Percentiles rank a stretch among this genome's conserved stretches.
Conservation (phyloP, 2,888 invertebrate species). For the Loripinus fragilis region DNA sequence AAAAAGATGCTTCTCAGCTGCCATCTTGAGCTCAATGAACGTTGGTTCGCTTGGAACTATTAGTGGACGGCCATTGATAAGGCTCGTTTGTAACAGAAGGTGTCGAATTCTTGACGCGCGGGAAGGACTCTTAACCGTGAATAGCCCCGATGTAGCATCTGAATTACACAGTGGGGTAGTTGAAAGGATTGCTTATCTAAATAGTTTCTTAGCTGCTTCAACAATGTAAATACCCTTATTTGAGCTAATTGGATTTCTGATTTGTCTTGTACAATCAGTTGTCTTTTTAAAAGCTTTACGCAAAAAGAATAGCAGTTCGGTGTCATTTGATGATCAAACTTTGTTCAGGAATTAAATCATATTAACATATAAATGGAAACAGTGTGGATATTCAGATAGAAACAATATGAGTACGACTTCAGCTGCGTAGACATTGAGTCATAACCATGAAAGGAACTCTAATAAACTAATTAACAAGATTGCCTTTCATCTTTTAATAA, state of each 20-base stretch:
- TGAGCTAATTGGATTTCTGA: background rate
- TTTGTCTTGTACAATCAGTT: conserved; percentile 1
- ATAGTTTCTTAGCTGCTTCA: conserved; percentile 8
- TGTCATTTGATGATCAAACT: background rate
- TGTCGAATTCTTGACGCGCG: conserved; percentile 59
- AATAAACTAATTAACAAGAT: no score
- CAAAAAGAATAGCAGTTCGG: background rate
- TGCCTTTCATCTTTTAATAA: no score
- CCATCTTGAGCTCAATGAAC: conserved; percentile 52
- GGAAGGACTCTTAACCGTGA: conserved; percentile 49
- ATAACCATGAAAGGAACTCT: no score
- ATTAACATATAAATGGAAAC: background rate
- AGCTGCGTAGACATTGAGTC: background rate
- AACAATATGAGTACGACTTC: background rate
- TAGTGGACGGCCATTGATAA: conserved; percentile 53
- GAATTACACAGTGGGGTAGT: conserved; percentile 17
- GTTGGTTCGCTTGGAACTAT: conserved; percentile 62
- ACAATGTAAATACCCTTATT: conserved; percentile 13
- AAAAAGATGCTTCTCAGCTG: conserved; percentile 64
- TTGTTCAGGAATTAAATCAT: background rate
- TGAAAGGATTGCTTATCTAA: conserved; percentile 15
- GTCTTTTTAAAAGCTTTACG: background rate
- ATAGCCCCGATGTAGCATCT: conserved; percentile 2
- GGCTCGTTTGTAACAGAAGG: conserved; percentile 57
- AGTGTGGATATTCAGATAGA: background rate